Percentiles rank a stretch among this genome's conserved stretches.
These are phyloP conservation scores for Aleiodes sp. DNA, from an alignment of 1,140 invertebrate species.

Conservation along the genomic window DNA sequence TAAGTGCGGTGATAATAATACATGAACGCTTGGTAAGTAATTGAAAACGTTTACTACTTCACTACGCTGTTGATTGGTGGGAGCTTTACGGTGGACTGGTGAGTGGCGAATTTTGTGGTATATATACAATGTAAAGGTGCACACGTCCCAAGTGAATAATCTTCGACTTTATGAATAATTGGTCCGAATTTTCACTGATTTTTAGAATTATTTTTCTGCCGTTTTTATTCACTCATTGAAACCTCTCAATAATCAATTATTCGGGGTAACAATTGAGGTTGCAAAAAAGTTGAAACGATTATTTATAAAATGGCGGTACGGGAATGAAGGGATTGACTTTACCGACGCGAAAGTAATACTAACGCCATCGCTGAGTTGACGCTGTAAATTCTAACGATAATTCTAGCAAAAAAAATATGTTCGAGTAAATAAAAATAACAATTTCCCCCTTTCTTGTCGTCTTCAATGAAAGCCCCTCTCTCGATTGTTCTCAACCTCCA, in stretches of 20 bases:
- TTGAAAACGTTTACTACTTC: no score
- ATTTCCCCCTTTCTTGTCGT: neutral
- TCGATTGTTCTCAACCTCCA: conserved; percentile 7
- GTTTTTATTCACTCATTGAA: no score
- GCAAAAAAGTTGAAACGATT: neutral
- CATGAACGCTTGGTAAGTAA: neutral
- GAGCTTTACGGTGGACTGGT: neutral
- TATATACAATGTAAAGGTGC: no score
- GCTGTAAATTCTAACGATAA: neutral
- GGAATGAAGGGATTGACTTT: neutral
- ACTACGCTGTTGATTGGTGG: neutral
- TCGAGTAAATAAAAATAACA: neutral
- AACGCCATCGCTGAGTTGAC: neutral
- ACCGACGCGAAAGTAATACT: neutral
- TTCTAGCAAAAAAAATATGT: neutral
- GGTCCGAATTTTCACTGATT: no score
- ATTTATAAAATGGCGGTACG: neutral
- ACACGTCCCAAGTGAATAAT: no score
- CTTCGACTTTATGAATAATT: no score
- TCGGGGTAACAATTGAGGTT: neutral
- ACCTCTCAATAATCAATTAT: neutral
- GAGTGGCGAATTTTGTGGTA: no score
- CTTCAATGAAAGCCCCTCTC: neutral
- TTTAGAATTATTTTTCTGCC: no score
- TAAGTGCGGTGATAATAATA: conserved; percentile 16